phyloP scores from a whole-genome alignment of 2,888 invertebrate genomes.

The Hirtodrosophila trivittata region DNA sequence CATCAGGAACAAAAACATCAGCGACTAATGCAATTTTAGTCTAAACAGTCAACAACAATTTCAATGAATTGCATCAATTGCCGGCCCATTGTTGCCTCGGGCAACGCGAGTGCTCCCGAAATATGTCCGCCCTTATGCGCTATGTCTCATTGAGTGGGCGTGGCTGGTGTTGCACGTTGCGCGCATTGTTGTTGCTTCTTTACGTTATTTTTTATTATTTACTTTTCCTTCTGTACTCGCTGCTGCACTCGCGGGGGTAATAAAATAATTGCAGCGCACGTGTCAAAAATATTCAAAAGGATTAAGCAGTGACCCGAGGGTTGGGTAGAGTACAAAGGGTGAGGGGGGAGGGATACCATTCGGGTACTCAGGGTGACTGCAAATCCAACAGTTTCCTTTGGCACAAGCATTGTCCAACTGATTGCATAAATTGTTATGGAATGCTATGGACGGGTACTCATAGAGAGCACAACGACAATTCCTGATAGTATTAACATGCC shows the following conservation, averaged over 20 bases:
- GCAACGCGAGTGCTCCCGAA: slow-evolving; percentile 9
- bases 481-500: slow-evolving; percentile 30
- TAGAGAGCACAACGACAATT: slow-evolving; percentile 31
- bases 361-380: slow-evolving; percentile 15
- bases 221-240: slow-evolving; percentile 24
- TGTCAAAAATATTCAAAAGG: slow-evolving; percentile 81
- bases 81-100: slow-evolving; percentile 66
- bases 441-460: slow-evolving; percentile 52
- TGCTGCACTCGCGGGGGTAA: slow-evolving; percentile 68
- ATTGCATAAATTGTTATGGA: slow-evolving; percentile 78
- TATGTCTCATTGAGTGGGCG: slow-evolving; percentile 45
- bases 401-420: slow-evolving; percentile 61
- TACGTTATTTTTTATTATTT: slow-evolving; percentile 24
- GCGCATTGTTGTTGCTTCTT: slow-evolving; percentile 15
- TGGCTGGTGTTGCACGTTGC: slow-evolving; percentile 46
- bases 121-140: slow-evolving; percentile 26
- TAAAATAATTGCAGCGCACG: slow-evolving; percentile 82
- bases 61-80: slow-evolving; percentile 80
- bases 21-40: slow-evolving; percentile 75
- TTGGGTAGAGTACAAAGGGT: not conserved
- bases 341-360: slow-evolving; percentile 19
- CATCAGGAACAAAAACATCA: slow-evolving; percentile 48
- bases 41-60: slow-evolving; percentile 77
- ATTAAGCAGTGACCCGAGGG: slow-evolving; percentile 48
- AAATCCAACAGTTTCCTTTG: slow-evolving; percentile 40